phyloP scores from a whole-genome alignment of 2,888 invertebrate species.

The Beris morrisii region DNA sequence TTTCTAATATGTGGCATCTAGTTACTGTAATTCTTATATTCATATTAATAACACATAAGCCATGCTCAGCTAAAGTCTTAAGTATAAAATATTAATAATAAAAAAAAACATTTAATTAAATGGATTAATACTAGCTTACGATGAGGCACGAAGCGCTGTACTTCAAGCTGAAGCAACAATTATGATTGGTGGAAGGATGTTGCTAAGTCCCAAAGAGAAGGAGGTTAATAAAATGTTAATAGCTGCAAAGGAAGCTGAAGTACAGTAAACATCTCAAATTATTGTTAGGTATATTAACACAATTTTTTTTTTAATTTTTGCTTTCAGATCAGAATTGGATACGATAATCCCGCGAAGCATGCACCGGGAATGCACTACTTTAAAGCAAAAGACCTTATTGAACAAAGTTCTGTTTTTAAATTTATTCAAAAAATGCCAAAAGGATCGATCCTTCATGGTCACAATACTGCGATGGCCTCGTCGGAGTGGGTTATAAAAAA shows the following conservation, averaged over 20 bases:
- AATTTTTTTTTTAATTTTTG: background rate
- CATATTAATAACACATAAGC: no score
- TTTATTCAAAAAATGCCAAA: conserved; percentile 64
- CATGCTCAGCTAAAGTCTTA: no score
- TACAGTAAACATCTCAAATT: background rate
- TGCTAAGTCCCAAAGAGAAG: conserved; percentile 19
- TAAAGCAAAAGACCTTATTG: conserved; percentile 58
- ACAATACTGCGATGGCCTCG: conserved; percentile 61
- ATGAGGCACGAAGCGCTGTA: conserved; percentile 18
- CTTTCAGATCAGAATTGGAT: conserved; percentile 46
- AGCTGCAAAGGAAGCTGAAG: conserved; percentile 8
- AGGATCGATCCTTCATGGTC: conserved; percentile 63
- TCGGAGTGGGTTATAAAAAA: conserved; percentile 59
- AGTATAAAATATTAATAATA: no score
- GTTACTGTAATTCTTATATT: no score
- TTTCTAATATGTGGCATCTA: no score
- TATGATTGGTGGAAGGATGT: conserved; percentile 11
- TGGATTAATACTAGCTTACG: conserved; percentile 4
- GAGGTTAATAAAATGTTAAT: conserved; percentile 6
- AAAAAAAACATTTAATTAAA: no score
- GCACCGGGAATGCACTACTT: conserved; percentile 63
- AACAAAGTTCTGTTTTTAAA: conserved; percentile 61
- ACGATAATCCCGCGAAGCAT: conserved; percentile 56
- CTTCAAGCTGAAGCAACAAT: conserved; percentile 15
- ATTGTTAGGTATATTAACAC: background rate